Evolutionary conservation across 2,797 vertebrate species (phyloP), one percentile per base, ranked within the genome.

Genomic region (Austrolebias charrua): DNA sequence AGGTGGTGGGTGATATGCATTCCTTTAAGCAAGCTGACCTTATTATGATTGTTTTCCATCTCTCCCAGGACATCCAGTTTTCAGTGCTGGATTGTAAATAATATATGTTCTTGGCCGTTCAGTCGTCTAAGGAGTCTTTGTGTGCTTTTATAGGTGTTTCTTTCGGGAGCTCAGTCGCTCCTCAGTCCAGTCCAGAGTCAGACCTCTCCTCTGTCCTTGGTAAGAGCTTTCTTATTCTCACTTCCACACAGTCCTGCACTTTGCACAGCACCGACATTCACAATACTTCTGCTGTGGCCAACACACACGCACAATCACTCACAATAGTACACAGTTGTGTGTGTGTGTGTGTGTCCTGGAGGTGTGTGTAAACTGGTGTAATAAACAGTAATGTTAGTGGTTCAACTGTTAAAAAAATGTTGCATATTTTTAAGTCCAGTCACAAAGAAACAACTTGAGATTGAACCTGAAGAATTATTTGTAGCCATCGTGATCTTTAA

Each of bases 71-170:
- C 50, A 19, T 5, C 46, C 18, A 13, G 5, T 51, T 52, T 65
- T 61, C 7, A 0, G 35, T 6, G 46, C 45, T 33, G 14, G 12
- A 53, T 33, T 71, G 19, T 66, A 54, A 61, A 62, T n/a, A n/a
- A n/a, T n/a, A n/a, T 66, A 56, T 67, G 12, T 53, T 69, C 43
- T 50, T 6, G n/a, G 11, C 12, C 49, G 50, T 24, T 69, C 29
- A 47, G 75, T 69, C 53, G 60, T 68, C 55, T 80, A 46, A 75
- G 63, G 20, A 1, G 14, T 4, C 9, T 58, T 3, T 58, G 44
- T 62, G 6, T 63, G 16, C 80, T 62, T 83, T 67, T 45, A 15
- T 73, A 90, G 88, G 85, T 87, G 82, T 89, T 80, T 78, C 71
- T 84, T 69, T 73, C 14, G 48, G 75, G 75, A 78, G 82, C 84